Conservation (phyloP, 2,888 invertebrate genomes). For the Athalia cordata region DNA sequence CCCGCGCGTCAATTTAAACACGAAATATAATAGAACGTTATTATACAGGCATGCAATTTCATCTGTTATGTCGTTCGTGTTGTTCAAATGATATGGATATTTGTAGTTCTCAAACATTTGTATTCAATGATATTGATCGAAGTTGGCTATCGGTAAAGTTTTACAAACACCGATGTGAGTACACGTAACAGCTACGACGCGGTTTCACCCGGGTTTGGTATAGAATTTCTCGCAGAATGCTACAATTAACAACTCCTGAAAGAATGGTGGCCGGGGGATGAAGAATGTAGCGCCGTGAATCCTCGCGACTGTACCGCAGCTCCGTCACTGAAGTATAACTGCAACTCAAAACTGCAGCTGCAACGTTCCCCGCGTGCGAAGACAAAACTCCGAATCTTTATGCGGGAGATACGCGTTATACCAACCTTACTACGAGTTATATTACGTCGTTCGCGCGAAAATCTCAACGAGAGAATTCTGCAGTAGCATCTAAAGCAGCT, state of each 20-base stretch:
- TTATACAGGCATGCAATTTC: not conserved
- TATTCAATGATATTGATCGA: conserved; percentile 20
- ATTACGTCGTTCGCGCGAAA: conserved; percentile 38
- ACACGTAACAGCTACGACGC: not conserved
- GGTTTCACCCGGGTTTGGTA: conserved; percentile 20
- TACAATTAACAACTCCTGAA: conserved; percentile 71
- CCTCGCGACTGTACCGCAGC: too few species aligned
- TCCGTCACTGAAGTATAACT: not conserved
- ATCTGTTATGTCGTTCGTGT: not conserved
- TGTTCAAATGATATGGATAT: conserved; percentile 25
- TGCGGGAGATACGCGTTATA: conserved; percentile 58
- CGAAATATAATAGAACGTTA: too few species aligned
- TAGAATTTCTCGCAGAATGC: conserved; percentile 56
- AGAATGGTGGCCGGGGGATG: conserved; percentile 63
- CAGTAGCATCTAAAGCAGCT: conserved; percentile 67
- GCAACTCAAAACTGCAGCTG: conserved; percentile 33
- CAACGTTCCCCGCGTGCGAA: conserved; percentile 56
- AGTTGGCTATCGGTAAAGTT: conserved; percentile 5
- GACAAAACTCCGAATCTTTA: conserved; percentile 72
- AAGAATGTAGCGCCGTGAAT: not conserved
- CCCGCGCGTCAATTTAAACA: not conserved
- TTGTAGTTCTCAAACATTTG: not conserved
- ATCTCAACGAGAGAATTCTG: conserved; percentile 56
- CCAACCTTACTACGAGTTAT: conserved; percentile 16
- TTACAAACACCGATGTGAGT: not conserved